Evolutionary conservation across 2,113 vertebrate genomes (phyloP).

Genomic region (human): GRCh38 chr5:150852501-150853000

Average conservation of each 20-base stretch:
- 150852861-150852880: not conserved
- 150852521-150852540: not conserved
- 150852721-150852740: not conserved
- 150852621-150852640: not conserved
- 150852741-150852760: not conserved
- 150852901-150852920: not conserved
- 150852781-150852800: not conserved
- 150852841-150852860: not conserved
- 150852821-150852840: not conserved
- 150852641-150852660: not conserved
- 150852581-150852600: not conserved
- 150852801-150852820: constrained; percentile 8
- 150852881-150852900: not conserved
- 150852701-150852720: not conserved
- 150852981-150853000: not conserved
- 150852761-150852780: not conserved
- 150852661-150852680: not conserved
- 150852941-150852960: not conserved
- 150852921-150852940: not conserved
- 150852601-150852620: not conserved
- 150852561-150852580: not conserved
- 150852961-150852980: not conserved
- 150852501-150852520: not conserved
- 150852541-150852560: not conserved
- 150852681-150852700: not conserved